Evolutionary conservation across 1,140 invertebrate species (phyloP).

Genomic region (Brachystomella parvula): DNA sequence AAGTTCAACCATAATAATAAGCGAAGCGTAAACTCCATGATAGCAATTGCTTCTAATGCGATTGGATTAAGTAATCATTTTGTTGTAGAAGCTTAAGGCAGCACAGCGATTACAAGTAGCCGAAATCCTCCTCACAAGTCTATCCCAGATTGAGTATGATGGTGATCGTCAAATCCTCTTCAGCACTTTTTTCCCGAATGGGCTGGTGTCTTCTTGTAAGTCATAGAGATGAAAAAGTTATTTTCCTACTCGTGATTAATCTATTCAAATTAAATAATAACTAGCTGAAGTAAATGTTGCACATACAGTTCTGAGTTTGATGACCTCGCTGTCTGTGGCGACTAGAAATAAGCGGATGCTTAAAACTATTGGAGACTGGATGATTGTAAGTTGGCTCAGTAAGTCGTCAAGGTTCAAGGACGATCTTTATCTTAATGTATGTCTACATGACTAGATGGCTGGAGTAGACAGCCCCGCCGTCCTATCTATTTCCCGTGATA

Average conservation of each 20-base stretch:
- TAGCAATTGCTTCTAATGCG: no score
- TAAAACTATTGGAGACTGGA: conserved; percentile 29
- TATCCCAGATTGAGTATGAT: conserved; percentile 17
- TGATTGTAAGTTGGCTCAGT: conserved; percentile 21
- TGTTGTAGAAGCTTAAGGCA: conserved; percentile 23
- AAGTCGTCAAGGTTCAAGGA: neutral
- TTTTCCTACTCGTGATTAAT: neutral
- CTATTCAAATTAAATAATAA: neutral
- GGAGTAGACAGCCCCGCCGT: conserved; percentile 30
- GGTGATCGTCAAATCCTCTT: conserved; percentile 22
- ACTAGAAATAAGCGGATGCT: conserved; percentile 20
- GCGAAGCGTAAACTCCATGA: no score
- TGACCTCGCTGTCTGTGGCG: conserved; percentile 24
- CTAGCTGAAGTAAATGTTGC: conserved; percentile 25
- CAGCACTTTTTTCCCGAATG: conserved; percentile 23
- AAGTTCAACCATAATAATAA: no score
- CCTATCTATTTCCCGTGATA: conserved; percentile 24
- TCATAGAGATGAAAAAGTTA: neutral
- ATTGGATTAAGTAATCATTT: neutral
- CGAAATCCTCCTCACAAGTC: conserved; percentile 21
- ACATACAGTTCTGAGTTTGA: conserved; percentile 23
- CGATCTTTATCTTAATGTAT: neutral
- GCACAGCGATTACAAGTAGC: conserved; percentile 25
- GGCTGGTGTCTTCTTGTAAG: conserved; percentile 13
- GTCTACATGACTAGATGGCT: conserved; percentile 12